Percentiles rank a stretch among this genome's conserved stretches.
Conservation (phyloP, 2,888 invertebrate species). For the Ornithoptera priamus region DNA sequence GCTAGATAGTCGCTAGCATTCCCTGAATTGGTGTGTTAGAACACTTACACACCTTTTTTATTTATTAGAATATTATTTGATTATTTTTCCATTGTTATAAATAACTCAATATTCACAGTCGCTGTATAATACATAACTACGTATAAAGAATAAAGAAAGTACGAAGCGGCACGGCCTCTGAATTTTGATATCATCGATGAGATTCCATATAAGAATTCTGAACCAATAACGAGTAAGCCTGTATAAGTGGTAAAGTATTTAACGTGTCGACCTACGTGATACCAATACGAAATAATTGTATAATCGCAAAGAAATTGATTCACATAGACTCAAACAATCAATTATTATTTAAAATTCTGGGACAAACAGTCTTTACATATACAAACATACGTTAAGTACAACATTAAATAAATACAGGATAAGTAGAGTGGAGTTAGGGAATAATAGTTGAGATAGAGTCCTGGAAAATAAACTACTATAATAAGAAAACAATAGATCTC, state of each 20-base stretch:
- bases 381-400: too few species aligned
- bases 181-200: constrained; percentile 27
- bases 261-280: constrained; percentile 22
- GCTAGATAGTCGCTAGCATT: too few species aligned
- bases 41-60: too few species aligned
- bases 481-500: too few species aligned
- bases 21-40: too few species aligned
- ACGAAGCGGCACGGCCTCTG: constrained; percentile 15
- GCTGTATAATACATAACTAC: constrained; percentile 21
- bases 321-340: not conserved
- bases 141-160: constrained; percentile 28
- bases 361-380: too few species aligned
- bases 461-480: too few species aligned
- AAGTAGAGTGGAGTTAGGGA: too few species aligned
- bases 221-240: constrained; percentile 22
- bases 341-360: not conserved
- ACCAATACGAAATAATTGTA: not conserved
- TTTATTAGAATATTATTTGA: not conserved
- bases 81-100: not conserved
- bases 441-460: too few species aligned
- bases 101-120: not conserved
- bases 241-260: constrained; percentile 29
- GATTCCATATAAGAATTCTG: constrained; percentile 29
- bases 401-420: too few species aligned
- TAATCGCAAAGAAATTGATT: constrained; percentile 26